Evolutionary conservation across 2,113 vertebrate species (phyloP).

Genomic region (Mus spicilegus): DNA sequence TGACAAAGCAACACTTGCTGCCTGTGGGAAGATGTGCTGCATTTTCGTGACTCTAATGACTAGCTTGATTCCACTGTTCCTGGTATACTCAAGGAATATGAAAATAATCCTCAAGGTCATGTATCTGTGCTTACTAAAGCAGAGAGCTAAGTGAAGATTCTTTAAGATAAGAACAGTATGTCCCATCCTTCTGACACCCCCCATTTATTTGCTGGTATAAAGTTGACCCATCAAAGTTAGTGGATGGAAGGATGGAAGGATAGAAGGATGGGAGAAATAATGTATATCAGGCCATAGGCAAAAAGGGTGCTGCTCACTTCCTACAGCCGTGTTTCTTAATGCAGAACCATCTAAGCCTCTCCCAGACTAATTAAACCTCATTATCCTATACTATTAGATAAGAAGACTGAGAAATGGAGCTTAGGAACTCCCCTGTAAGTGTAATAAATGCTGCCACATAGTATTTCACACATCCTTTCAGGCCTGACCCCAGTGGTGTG

Average conservation of each 20-base stretch:
- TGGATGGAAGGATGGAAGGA: background rate
- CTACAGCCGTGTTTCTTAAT: background rate
- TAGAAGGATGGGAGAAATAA: background rate
- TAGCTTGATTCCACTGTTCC: background rate
- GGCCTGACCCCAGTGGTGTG: background rate
- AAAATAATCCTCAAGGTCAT: background rate
- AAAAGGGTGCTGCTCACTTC: background rate
- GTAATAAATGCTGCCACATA: background rate
- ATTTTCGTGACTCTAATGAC: conserved; percentile 18
- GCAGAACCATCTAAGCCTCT: background rate
- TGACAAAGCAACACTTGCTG: background rate
- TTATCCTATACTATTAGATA: background rate
- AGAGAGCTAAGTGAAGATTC: background rate
- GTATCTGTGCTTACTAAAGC: background rate
- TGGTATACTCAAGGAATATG: background rate
- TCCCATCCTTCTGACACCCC: background rate
- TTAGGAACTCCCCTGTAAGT: background rate
- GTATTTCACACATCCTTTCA: background rate
- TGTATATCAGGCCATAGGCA: too few relatives aligned
- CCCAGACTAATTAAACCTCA: background rate
- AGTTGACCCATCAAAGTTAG: background rate
- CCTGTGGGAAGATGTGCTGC: background rate
- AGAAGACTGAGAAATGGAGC: background rate
- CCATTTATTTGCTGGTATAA: conserved; percentile 3
- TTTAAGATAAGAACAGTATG: background rate